Evolutionary conservation across 2,113 vertebrate genomes (phyloP), one percentile per base, ranked within the genome.

Genomic region (Lampris megalopsis): DNA sequence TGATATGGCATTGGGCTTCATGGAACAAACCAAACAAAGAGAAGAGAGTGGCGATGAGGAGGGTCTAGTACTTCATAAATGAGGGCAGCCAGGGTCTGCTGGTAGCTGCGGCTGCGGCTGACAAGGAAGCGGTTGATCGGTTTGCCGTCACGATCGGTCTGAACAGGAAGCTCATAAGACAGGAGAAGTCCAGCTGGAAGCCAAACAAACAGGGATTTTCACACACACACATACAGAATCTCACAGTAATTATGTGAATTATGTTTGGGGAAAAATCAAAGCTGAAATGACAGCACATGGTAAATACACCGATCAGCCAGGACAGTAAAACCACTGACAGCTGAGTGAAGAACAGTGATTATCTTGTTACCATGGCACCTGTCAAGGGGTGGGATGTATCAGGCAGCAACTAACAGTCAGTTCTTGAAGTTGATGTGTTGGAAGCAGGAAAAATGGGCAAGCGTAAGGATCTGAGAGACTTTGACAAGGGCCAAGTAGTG

Each of bases 41-140:
- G 11, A 56, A 41, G 8, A 41, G 48, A 0, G 1, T 9, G 36
- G 9, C 24, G 24, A 24, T 24, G 3, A 38, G 63, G 8, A 37
- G 1, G 45, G 54, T 1, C 1, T 5, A 3, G 0, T 91, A 98
- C 98, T 91, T 99, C 97, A 9, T 98, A 97, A 47, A 99, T 91
- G 13, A 99, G 94, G 3, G 95, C 91, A 0, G 95, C 91, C 67
- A 97, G 90, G 50, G 88, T 97, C 86, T 97, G 97, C 88, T 98
- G 97, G 92, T 95, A 98, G 83, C 66, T 96, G 68, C 96, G 94
- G 67, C 96, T 96, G 73, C 97, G 94, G 84, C 94, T 97, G 71
- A 92, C 82, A 52, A 98, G 94, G 77, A 98, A 95, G 40, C 97
- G 94, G 58, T 80, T 87, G 65, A 98, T 94, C 2, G 96, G 95